These are phyloP conservation scores for Opisthograptis luteolata DNA, from an alignment of 2,888 invertebrate species.

Conservation along the genomic window DNA sequence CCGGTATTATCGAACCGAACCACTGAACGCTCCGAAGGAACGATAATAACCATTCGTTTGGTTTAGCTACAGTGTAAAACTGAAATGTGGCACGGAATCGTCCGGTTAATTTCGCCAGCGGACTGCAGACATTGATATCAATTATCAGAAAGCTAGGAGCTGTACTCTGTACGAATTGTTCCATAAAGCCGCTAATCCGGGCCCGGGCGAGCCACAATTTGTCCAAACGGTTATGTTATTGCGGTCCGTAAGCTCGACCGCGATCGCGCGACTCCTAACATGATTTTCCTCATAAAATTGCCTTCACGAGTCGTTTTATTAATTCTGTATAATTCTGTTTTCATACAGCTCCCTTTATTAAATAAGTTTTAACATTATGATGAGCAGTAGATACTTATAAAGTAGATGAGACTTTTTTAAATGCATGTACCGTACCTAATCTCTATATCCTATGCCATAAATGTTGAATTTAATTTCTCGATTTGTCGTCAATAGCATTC, in stretches of 20 bases:
- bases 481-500: conserved; percentile 3
- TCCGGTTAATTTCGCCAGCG: conserved; percentile 64
- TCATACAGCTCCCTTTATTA: conserved; percentile 24
- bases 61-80: conserved; percentile 31
- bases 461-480: conserved; percentile 8
- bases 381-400: conserved; percentile 5
- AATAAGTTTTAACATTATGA: conserved; percentile 13
- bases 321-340: conserved; percentile 41
- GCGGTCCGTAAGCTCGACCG: conserved; percentile 73
- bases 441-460: too few relatives aligned
- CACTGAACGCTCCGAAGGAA: not conserved
- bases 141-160: conserved; percentile 71
- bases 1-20: too few relatives aligned
- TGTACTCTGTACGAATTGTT: conserved; percentile 70
- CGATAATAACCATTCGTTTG: conserved; percentile 2
- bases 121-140: conserved; percentile 76
- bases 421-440: too few relatives aligned
- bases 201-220: conserved; percentile 76
- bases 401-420: too few relatives aligned
- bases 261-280: conserved; percentile 57
- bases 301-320: conserved; percentile 54
- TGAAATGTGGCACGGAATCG: conserved; percentile 4
- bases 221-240: conserved; percentile 83
- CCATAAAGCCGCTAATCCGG: conserved; percentile 80
- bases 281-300: conserved; percentile 72